These are phyloP conservation scores for Micrasema minimum DNA, from an alignment of 1,140 invertebrate genomes.

Conservation along the genomic window DNA sequence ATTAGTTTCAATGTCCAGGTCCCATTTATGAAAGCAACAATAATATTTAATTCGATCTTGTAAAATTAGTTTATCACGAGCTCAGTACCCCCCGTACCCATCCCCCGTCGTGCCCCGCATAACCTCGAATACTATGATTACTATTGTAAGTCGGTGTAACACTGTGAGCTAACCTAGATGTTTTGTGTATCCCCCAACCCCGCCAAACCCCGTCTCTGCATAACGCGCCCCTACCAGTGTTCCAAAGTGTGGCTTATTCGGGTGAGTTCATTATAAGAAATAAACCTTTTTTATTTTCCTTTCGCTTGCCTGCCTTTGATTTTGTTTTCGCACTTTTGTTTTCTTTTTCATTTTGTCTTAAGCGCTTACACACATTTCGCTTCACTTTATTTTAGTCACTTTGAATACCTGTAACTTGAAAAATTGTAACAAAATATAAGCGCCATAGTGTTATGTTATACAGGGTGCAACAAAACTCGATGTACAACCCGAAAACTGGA, in stretches of 20 bases:
- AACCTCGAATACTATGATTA: slow-evolving; percentile 11
- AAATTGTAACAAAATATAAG: too few species aligned
- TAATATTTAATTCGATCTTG: too few species aligned
- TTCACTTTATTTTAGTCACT: too few species aligned
- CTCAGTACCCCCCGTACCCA: neutral
- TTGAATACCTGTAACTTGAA: too few species aligned
- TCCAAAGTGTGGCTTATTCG: slow-evolving; percentile 93
- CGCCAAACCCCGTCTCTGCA: slow-evolving; percentile 40
- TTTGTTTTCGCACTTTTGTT: neutral
- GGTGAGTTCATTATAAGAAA: slow-evolving; percentile 74
- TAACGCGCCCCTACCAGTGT: slow-evolving; percentile 71
- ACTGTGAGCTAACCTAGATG: slow-evolving; percentile 50
- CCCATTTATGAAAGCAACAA: too few species aligned
- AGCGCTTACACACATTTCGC: too few species aligned
- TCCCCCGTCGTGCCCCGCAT: neutral
- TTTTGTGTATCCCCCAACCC: slow-evolving; percentile 47
- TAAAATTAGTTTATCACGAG: neutral
- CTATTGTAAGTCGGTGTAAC: slow-evolving; percentile 40
- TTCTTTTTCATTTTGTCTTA: neutral
- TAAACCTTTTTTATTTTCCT: slow-evolving; percentile 10
- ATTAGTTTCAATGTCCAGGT: too few species aligned
- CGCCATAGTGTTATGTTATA: too few species aligned
- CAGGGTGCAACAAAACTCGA: too few species aligned
- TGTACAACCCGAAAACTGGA: too few species aligned
- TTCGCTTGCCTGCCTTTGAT: slow-evolving; percentile 13